Evolutionary conservation across 2,113 vertebrate species (phyloP).

Genomic region (Callospermophilus lateralis): DNA sequence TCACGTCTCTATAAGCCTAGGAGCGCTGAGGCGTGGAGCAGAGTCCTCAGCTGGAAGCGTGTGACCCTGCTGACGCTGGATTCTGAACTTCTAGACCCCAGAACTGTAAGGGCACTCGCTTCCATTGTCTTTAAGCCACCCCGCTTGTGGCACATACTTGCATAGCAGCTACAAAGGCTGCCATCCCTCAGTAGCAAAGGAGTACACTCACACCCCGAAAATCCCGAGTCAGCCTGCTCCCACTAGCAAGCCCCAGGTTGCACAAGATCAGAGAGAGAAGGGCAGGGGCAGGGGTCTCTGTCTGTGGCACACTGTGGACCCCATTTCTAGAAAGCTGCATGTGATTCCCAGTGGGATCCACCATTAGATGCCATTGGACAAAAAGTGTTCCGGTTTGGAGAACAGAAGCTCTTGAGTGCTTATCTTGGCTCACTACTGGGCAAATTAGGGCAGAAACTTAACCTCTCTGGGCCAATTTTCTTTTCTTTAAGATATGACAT

Average conservation of each 20-base stretch:
- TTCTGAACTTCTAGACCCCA: neutral
- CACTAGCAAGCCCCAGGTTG: fast-evolving
- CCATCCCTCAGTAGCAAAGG: neutral
- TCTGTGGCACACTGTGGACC: neutral
- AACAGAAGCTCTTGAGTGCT: too few species aligned
- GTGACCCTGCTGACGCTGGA: fast-evolving
- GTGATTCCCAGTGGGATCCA: neutral
- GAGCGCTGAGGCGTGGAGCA: fast-evolving
- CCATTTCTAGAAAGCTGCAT: neutral
- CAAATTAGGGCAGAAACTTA: neutral
- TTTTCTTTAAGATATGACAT: neutral
- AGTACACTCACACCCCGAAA: neutral
- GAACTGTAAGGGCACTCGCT: neutral
- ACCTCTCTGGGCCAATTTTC: neutral
- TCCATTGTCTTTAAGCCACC: neutral
- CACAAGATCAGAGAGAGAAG: neutral
- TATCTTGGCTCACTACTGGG: neutral
- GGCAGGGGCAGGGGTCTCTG: neutral
- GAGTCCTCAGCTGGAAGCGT: neutral
- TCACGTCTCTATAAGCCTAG: too few species aligned
- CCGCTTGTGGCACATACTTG: fast-evolving
- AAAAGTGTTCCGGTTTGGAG: neutral
- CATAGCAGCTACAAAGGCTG: neutral
- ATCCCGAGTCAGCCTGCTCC: neutral
- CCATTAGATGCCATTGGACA: neutral